Percentiles rank a stretch among this genome's conserved stretches.
Conservation (phyloP, 2,113 vertebrate genomes). For the Perca fluviatilis region DNA sequence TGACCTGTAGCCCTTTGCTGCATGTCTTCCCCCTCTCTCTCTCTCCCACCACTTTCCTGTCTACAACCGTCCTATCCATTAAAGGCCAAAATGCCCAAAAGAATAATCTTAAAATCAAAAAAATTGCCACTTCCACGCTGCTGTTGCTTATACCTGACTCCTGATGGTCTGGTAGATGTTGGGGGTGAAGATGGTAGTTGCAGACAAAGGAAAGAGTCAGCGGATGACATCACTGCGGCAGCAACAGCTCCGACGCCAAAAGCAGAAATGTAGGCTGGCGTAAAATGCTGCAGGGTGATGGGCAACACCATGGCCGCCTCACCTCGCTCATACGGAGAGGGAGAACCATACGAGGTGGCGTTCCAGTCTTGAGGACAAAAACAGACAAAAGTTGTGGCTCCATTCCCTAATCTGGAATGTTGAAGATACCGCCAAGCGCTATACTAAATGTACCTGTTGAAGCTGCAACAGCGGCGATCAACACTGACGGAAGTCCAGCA, state of each 20-base stretch:
- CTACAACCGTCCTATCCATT: too few relatives aligned
- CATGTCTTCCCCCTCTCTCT: too few relatives aligned
- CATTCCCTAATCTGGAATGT: not conserved
- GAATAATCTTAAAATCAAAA: too few relatives aligned
- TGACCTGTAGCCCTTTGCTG: too few relatives aligned
- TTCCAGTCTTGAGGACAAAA: slow-evolving; percentile 5
- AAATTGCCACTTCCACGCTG: not conserved
- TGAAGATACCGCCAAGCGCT: not conserved
- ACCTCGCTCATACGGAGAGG: slow-evolving; percentile 25
- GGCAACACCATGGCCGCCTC: slow-evolving; percentile 13
- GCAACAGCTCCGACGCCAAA: not conserved
- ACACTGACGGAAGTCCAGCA: not conserved
- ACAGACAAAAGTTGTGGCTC: not conserved
- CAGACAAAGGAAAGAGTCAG: slow-evolving; percentile 5
- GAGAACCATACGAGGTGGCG: slow-evolving; percentile 26
- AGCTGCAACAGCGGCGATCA: slow-evolving; percentile 11
- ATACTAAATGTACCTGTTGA: not conserved
- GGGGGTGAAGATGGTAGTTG: slow-evolving; percentile 11
- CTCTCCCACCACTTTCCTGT: too few relatives aligned
- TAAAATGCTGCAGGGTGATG: slow-evolving; percentile 18
- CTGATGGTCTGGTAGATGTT: slow-evolving; percentile 19
- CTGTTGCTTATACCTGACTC: not conserved
- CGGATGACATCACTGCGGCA: slow-evolving; percentile 2
- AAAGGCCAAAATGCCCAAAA: too few relatives aligned
- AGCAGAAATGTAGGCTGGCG: not conserved